Base-by-base conservation (phyloP, 2,113 vertebrate genomes). In the Sinocyclocheilus anshuiensis region DNA sequence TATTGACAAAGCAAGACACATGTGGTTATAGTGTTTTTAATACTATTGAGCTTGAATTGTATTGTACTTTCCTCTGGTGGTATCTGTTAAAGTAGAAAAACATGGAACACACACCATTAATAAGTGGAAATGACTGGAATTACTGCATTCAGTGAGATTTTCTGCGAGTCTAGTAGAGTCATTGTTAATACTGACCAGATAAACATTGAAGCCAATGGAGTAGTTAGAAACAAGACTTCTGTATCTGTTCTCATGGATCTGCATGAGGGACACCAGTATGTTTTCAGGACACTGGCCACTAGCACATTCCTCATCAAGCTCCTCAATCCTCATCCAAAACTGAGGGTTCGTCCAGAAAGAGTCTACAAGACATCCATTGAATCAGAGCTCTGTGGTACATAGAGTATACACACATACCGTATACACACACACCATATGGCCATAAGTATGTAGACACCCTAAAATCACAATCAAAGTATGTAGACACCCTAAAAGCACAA, bases 291-390 rank as follows among this genome's bases (percentile, higher is more conserved):
- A 83, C 0, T 71, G 42, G 0, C 75, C 16, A 16, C 75, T 65
- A 42, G 10, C 0, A 6, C 24, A 39, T 4, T 71, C 65, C 12
- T 1, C 77, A 77, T 53, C 61, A 20, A 12, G 33, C 7, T 26
- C 26, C 0, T 45, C 53, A 26, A 94, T 72, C 45, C 80, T 88
- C 36, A 95, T 22, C 3, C 83, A 87, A 82, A 85, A 95, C 91
- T 95, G 94, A 39, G 93, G 94, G 87, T 95, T 95, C 12, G 80
- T 95, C 93, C 93, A 92, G 61, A 90, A 92, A 10, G 81, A 87
- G 12, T 90, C 91, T 92, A 36, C 77, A 88, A 59, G 39, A 72
- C 53, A 48, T 53, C 2, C 4, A 55, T 20, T 61, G 8, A 39
- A 29, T 78, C 24, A 22, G 8, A 87, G 4, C 15, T 77, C 3